phyloP scores from a whole-genome alignment of 1,140 invertebrate species.

The Aphidius gifuensis region DNA sequence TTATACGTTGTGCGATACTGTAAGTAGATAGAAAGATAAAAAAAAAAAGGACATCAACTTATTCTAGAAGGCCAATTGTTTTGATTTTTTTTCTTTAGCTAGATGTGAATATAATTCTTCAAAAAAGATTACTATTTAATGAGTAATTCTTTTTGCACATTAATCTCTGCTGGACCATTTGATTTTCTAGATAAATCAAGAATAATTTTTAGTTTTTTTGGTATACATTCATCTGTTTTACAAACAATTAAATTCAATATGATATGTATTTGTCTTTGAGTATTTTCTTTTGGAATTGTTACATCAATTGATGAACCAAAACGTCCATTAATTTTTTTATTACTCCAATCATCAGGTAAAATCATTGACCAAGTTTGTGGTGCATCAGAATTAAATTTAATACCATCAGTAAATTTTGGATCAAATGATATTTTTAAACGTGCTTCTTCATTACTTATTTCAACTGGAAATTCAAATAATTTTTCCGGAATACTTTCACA shows the following conservation, averaged over 20 bases:
- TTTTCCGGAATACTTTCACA: slow-evolving; percentile 50
- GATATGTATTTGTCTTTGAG: slow-evolving; percentile 39
- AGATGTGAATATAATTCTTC: too few relatives aligned
- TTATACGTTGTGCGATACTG: too few relatives aligned
- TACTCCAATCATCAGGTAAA: slow-evolving; percentile 42
- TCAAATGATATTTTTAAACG: slow-evolving; percentile 53
- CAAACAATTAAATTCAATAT: slow-evolving; percentile 53
- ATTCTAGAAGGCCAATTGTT: too few relatives aligned
- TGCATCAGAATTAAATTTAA: slow-evolving; percentile 65
- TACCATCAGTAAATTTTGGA: slow-evolving; percentile 52
- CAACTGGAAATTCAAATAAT: slow-evolving; percentile 51
- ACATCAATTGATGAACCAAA: slow-evolving; percentile 43
- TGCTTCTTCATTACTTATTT: slow-evolving; percentile 52
- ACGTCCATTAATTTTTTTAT: slow-evolving; percentile 38
- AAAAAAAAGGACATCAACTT: too few relatives aligned
- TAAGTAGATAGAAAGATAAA: too few relatives aligned
- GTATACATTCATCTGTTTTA: slow-evolving; percentile 50
- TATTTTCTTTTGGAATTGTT: slow-evolving; percentile 40
- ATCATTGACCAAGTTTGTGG: slow-evolving; percentile 63
- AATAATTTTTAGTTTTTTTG: slow-evolving; percentile 46
- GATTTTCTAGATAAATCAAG: slow-evolving; percentile 50
- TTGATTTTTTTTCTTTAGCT: slow-evolving; percentile 1
- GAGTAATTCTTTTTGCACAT: slow-evolving; percentile 16
- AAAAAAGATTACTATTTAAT: too few relatives aligned
- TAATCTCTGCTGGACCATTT: slow-evolving; percentile 31